Base-by-base conservation (phyloP, 1,140 invertebrate genomes). In the Drosophila auraria region DNA sequence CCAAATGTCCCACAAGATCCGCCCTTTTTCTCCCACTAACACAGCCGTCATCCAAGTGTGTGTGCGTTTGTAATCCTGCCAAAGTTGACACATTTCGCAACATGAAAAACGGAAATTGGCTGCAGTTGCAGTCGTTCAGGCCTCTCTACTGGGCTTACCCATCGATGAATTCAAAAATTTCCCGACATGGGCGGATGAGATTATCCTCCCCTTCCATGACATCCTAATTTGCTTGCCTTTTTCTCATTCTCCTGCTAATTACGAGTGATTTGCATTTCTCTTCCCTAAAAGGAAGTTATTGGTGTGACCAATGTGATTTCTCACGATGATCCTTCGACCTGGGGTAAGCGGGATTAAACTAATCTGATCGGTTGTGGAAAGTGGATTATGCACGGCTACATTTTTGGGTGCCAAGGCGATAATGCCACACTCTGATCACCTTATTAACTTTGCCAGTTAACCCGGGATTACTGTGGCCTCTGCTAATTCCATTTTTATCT, bases 71-170 rank as follows among this genome's bases (percentile, higher is more conserved):
- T 79, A 86, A 87, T 86, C 82, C 82, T 82, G 82, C 83, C 83
- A 86, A 71, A 86, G 79, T 79, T 87, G 79, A 86, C 82, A 86
- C 75, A 86, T 86, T 86, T 86, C 56, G 78, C 69, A 86, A 87
- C 74, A 81, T 82, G 82, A 87, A 82, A 84, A 86, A 58, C 83
- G 82, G 83, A 87, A 86, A 86, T 84, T 86, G 82, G 75, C 79
- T 75, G 78, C 82, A 79, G 65, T 74, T 36, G 44, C 69, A 58
- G 42, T 17, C 14, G 40, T 5, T 14, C 61, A 75, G 74, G 77
- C 74, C 69, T 33, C 64, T 63, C 70, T 51, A 49, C 36, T 63
- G 49, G 23, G n/a, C 20, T 57, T 40, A 20, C 33, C 33, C 36
- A 59, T 20, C n/a, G 15, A 27, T 58, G 61, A 33, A 59, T n/a